Evolutionary conservation across 2,888 invertebrate species (phyloP).

Genomic region (Hydrotaea diabolus): DNA sequence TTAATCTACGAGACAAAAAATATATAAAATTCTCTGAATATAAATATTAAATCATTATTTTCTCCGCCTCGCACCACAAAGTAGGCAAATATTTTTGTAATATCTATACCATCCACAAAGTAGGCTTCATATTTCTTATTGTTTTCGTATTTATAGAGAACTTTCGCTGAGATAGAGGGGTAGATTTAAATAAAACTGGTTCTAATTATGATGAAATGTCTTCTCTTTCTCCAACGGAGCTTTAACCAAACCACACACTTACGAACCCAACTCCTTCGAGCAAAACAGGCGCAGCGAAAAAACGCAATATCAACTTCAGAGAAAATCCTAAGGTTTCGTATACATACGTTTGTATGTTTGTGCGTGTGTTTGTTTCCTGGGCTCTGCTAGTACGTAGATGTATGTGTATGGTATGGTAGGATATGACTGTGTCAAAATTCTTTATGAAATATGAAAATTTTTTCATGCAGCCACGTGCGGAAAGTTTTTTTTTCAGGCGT

Average conservation of each 20-base stretch:
- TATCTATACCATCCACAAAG: background rate
- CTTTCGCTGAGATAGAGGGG: background rate
- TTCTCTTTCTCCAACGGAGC: background rate
- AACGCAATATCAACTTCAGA: background rate
- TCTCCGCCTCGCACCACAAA: background rate
- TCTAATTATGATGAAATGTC: slow-evolving; percentile 22
- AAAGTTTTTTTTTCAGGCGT: background rate
- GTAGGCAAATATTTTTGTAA: background rate
- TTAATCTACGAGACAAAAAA: background rate
- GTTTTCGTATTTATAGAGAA: background rate
- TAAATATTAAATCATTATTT: slow-evolving; percentile 3
- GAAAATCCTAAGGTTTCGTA: background rate
- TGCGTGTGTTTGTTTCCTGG: too few relatives aligned
- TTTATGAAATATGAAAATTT: background rate
- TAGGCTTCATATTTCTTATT: background rate
- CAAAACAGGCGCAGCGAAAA: background rate
- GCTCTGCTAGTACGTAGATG: too few relatives aligned
- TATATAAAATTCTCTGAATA: background rate
- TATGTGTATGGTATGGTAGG: too few relatives aligned
- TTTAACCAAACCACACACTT: background rate
- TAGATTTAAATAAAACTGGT: slow-evolving; percentile 18
- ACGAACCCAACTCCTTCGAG: too few relatives aligned
- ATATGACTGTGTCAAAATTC: too few relatives aligned
- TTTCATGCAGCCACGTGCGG: background rate
- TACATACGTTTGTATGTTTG: background rate